A percentile compares a stretch with the other conserved stretches of the same genome.
Conservation (phyloP, 2,797 vertebrate species). For the Danio albolineatus region DNA sequence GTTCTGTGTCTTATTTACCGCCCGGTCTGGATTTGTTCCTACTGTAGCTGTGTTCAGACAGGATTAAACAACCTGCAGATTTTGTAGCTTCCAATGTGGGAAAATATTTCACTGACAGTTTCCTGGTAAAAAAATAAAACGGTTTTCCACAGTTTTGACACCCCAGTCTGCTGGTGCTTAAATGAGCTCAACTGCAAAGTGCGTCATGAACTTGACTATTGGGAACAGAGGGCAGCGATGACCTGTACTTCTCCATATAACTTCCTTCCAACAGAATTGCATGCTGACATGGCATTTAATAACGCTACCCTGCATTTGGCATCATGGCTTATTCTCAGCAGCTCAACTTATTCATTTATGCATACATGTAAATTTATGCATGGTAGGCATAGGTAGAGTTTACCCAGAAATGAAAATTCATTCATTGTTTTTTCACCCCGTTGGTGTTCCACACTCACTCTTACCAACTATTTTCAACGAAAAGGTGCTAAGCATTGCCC, state of each 20-base stretch:
- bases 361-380: neutral
- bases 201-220: constrained; percentile 28
- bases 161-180: neutral
- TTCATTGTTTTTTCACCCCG: too few species aligned
- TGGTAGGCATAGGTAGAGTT: neutral
- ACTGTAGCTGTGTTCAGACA: constrained; percentile 6
- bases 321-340: constrained; percentile 4
- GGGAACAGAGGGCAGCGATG: constrained; percentile 10
- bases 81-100: neutral
- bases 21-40: constrained; percentile 1
- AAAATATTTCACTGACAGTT: neutral
- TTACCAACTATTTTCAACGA: too few species aligned
- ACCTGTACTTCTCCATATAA: constrained; percentile 1
- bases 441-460: too few species aligned
- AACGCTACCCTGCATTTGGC: constrained; percentile 20
- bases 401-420: too few species aligned
- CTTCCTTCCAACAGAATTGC: constrained; percentile 16
- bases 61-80: constrained; percentile 2
- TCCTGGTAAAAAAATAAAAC: neutral
- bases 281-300: constrained; percentile 45
- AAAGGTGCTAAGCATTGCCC: too few species aligned
- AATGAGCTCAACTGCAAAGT: constrained; percentile 17
- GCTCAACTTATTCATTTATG: neutral
- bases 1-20: constrained; percentile 7
- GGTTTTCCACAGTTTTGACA: constrained; percentile 3